Evolutionary conservation across 2,888 invertebrate species (phyloP).

Genomic region (Lepidocyrtinus sp.): DNA sequence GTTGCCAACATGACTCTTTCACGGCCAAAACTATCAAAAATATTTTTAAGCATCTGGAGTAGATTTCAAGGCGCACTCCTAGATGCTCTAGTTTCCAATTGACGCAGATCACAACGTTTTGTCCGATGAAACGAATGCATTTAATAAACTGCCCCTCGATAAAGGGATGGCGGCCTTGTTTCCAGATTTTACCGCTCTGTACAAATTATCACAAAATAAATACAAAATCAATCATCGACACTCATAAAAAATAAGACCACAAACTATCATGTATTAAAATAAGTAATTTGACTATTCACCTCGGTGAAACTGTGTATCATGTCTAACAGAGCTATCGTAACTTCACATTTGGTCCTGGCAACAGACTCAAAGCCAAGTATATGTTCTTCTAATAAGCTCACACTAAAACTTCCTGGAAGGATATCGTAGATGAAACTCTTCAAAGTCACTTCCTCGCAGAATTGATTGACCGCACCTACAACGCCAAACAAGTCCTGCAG

Average conservation of each 20-base stretch:
- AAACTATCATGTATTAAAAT: not conserved
- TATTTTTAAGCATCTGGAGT: constrained; percentile 58
- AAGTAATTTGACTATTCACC: constrained; percentile 29
- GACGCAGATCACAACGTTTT: constrained; percentile 63
- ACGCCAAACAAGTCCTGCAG: constrained; percentile 55
- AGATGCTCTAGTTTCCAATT: constrained; percentile 59
- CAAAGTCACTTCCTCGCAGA: constrained; percentile 22
- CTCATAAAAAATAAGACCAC: not conserved
- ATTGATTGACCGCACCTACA: constrained; percentile 47
- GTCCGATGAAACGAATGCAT: constrained; percentile 53
- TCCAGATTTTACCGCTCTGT: constrained; percentile 41
- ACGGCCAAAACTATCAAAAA: constrained; percentile 48
- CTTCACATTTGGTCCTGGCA: constrained; percentile 37
- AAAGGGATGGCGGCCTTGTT: constrained; percentile 20
- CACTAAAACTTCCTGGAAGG: constrained; percentile 32
- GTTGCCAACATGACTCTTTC: constrained; percentile 25
- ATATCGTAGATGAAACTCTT: constrained; percentile 47
- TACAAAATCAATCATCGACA: not conserved
- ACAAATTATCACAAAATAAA: not conserved
- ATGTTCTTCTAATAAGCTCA: constrained; percentile 53
- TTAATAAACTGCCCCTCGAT: constrained; percentile 36
- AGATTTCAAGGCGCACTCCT: constrained; percentile 51
- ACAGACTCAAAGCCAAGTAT: constrained; percentile 66
- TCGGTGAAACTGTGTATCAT: constrained; percentile 37
- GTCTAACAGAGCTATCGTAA: constrained; percentile 61